Conservation (phyloP, 53 echinoderm and acorn worm genomes). For the Zoroaster sp. region DNA sequence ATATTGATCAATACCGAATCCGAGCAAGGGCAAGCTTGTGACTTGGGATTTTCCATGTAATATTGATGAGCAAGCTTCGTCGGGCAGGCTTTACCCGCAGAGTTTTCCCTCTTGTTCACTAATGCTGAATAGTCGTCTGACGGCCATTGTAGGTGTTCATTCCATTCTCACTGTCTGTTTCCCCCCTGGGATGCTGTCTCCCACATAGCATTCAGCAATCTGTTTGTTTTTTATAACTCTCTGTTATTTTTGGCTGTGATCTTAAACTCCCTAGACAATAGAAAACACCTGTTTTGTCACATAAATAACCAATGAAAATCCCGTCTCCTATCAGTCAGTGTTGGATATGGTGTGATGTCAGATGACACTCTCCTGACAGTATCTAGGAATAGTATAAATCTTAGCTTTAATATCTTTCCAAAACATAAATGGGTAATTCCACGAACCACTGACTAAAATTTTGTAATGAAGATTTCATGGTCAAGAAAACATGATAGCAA, state of each 20-base stretch:
- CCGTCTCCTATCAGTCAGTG: neutral
- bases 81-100: neutral
- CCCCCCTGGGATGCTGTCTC: neutral
- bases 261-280: neutral
- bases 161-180: neutral
- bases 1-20: conserved; percentile 12
- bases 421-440: neutral
- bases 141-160: neutral
- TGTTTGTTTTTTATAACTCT: neutral
- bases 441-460: too few species aligned
- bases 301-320: conserved; percentile 36
- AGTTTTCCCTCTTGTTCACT: neutral
- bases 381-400: neutral
- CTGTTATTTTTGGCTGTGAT: neutral
- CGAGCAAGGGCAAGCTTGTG: neutral
- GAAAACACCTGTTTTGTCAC: conserved; percentile 36
- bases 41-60: neutral
- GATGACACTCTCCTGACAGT: neutral
- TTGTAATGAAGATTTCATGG: too few species aligned
- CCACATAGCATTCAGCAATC: neutral
- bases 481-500: too few species aligned
- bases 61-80: neutral
- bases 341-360: conserved; percentile 1
- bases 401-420: neutral
- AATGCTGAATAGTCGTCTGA: neutral